Evolutionary conservation across 1,140 invertebrate genomes (phyloP).

Genomic region (Pararge aegeria): DNA sequence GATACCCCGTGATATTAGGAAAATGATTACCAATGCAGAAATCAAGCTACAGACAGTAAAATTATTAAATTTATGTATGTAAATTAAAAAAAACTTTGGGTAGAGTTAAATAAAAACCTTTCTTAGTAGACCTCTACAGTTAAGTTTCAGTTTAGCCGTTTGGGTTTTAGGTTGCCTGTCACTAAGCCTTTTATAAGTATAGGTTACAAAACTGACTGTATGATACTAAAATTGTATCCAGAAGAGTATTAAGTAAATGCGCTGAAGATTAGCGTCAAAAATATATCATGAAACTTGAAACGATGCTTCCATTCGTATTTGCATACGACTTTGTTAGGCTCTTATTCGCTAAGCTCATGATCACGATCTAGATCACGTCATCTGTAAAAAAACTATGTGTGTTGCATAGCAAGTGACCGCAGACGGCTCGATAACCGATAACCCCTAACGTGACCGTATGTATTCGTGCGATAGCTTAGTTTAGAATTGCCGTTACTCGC

Average conservation of each 20-base stretch:
- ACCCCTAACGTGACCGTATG: slow-evolving; percentile 56
- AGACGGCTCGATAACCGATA: slow-evolving; percentile 64
- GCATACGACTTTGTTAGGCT: neutral
- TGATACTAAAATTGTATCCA: too few relatives aligned
- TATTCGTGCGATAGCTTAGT: slow-evolving; percentile 54
- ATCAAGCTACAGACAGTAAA: too few relatives aligned
- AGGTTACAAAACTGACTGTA: too few relatives aligned
- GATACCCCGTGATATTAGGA: too few relatives aligned
- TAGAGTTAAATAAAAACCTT: too few relatives aligned
- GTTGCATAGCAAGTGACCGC: slow-evolving; percentile 38
- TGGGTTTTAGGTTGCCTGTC: too few relatives aligned
- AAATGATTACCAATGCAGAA: too few relatives aligned
- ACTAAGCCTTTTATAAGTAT: too few relatives aligned
- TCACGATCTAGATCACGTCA: slow-evolving; percentile 32
- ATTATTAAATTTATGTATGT: too few relatives aligned
- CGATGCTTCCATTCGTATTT: neutral
- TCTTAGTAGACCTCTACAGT: too few relatives aligned
- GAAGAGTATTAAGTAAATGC: neutral
- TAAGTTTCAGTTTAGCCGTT: too few relatives aligned
- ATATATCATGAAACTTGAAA: neutral
- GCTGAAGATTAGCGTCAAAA: neutral
- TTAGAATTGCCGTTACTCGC: slow-evolving; percentile 63
- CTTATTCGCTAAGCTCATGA: slow-evolving; percentile 21
- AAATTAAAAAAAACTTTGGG: too few relatives aligned
- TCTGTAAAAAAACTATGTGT: slow-evolving; percentile 40